Conservation (phyloP, 2,113 vertebrate genomes). For the Pardalotus punctatus region DNA sequence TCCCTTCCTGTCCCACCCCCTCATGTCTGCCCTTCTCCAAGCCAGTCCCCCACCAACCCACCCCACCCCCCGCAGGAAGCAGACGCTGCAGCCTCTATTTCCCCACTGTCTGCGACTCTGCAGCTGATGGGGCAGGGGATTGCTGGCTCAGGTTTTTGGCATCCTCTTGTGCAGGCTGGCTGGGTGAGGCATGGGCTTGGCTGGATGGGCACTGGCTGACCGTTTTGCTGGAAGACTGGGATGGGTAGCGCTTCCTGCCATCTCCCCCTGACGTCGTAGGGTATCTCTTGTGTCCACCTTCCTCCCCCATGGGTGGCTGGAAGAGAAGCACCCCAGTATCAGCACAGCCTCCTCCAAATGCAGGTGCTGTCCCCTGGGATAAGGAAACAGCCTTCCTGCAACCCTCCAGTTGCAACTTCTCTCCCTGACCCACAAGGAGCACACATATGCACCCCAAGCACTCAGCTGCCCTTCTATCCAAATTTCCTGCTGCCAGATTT, state of each 20-base stretch:
- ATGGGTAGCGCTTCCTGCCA: slow-evolving; percentile 87
- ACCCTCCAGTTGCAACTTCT: not conserved
- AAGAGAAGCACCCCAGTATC: slow-evolving; percentile 23
- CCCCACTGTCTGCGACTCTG: slow-evolving; percentile 68
- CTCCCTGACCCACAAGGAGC: not conserved
- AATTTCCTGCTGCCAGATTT: not conserved
- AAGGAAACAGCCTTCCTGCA: not conserved
- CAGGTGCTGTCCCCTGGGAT: not conserved
- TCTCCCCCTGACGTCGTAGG: slow-evolving; percentile 80
- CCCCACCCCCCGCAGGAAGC: slow-evolving; percentile 28
- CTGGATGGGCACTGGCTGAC: slow-evolving; percentile 68
- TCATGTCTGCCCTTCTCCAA: not conserved
- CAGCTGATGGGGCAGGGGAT: slow-evolving; percentile 61
- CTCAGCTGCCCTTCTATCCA: not conserved
- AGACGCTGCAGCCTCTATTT: slow-evolving; percentile 66
- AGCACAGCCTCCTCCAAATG: not conserved
- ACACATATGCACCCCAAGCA: not conserved
- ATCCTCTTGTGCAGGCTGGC: slow-evolving; percentile 79
- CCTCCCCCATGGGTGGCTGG: slow-evolving; percentile 94
- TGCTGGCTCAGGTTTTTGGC: slow-evolving; percentile 84
- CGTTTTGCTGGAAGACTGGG: slow-evolving; percentile 83
- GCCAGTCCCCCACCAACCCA: slow-evolving; percentile 28
- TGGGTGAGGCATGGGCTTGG: slow-evolving; percentile 63
- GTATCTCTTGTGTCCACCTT: slow-evolving; percentile 88
- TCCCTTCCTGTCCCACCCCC: slow-evolving; percentile 42